phyloP scores from a whole-genome alignment of 1,140 invertebrate species.

The Latrodectus geometricus region DNA sequence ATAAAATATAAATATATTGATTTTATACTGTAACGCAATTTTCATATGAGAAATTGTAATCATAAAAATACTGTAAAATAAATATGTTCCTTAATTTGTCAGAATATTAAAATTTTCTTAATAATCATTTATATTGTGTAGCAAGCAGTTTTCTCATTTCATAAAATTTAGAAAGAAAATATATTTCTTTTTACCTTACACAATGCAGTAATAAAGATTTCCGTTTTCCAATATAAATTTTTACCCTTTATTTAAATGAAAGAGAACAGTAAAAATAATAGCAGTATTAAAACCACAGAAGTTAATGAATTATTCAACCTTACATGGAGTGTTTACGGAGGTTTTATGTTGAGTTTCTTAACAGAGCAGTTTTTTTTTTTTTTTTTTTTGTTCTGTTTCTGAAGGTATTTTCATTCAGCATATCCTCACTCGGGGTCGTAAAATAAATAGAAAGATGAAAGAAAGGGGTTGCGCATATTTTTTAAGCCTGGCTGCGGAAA shows the following conservation, averaged over 20 bases:
- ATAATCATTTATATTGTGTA: no score
- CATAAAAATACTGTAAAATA: no score
- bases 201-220: not conserved
- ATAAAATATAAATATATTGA: no score
- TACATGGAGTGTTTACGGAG: conserved; percentile 28
- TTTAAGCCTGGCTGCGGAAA: not conserved
- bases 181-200: no score
- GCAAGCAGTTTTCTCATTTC: no score
- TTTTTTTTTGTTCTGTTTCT: conserved; percentile 26
- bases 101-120: no score
- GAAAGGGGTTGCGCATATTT: not conserved
- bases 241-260: not conserved
- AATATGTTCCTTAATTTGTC: no score
- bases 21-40: no score
- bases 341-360: conserved; percentile 17
- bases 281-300: not conserved
- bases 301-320: conserved; percentile 46
- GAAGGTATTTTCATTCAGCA: conserved; percentile 29
- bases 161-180: no score
- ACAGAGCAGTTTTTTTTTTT: not conserved
- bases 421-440: conserved; percentile 7
- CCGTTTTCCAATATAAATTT: not conserved
- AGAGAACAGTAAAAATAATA: not conserved
- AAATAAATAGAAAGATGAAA: conserved; percentile 20
- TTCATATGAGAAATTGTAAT: no score